A percentile compares a stretch with the other conserved stretches of the same genome.
Evolutionary conservation across 1,140 invertebrate genomes (phyloP).

Genomic region (Lepidotrigona ventralis): DNA sequence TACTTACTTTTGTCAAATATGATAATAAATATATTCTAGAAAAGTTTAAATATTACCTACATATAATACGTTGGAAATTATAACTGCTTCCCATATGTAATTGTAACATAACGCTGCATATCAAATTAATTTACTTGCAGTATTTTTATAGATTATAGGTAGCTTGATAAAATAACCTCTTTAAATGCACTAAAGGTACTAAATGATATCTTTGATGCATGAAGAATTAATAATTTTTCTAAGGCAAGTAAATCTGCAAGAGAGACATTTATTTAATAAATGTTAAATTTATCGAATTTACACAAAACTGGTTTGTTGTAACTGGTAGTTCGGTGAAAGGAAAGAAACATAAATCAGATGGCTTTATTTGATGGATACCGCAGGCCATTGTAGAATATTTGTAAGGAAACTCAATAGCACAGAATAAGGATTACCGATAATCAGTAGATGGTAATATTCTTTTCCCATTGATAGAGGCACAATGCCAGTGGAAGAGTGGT

Average conservation of each 20-base stretch:
- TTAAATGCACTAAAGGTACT: too few species aligned
- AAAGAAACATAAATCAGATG: neutral
- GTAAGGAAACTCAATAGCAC: constrained; percentile 63
- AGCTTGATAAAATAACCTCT: too few species aligned
- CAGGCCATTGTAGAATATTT: neutral
- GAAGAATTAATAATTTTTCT: too few species aligned
- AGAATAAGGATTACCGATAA: constrained; percentile 71
- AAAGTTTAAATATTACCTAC: neutral
- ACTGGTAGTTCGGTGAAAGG: neutral
- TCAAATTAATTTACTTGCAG: too few species aligned
- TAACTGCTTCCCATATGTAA: neutral
- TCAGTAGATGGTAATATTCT: constrained; percentile 76
- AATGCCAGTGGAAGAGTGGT: constrained; percentile 58
- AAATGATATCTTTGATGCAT: neutral
- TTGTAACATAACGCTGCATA: neutral
- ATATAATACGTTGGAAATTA: neutral
- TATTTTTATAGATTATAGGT: too few species aligned
- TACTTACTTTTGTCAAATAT: neutral
- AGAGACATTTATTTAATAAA: neutral
- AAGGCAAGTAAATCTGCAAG: neutral
- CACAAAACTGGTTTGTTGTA: neutral
- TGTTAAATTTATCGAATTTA: neutral
- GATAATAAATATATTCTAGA: neutral
- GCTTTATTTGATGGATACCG: neutral
- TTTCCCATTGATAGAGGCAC: constrained; percentile 57